Base-by-base conservation (phyloP, 2,888 invertebrate genomes). In the Euclidia mi region DNA sequence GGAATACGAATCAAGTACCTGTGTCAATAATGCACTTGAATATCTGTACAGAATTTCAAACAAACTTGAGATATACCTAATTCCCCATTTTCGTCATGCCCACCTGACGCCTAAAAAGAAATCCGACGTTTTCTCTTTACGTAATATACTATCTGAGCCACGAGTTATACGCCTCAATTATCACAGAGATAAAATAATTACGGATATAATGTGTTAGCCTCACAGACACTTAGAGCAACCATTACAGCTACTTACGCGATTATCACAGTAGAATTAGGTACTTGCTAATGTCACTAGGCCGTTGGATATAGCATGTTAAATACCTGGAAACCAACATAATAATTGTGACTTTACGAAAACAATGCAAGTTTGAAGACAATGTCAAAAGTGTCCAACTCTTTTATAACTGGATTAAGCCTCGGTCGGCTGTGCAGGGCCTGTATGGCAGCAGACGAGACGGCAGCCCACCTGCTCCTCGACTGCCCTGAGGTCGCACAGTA, bases 241-340 rank as follows among this genome's bases (percentile, higher is more conserved):
- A 57, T 73, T 59, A 59, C 59, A 59, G 56, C 65, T 70, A 65
- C 62, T 70, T 62, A 55, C 49, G 55, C 57, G 59, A 62, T 71
- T 70, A 70, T 70, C 56, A 55, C 61, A 49, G 49, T 31, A 45
- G 47, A 65, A 65, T 62, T 70, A 69, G 51, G 17, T 17, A 59
- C 58, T 73, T 52, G 47, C 34, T 62, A 65, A 73, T 57, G 53
- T 60, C 42, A 53, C 25, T 58, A 34, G 40, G 31, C 43, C 35
- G 9, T 46, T 3, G 45, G 15, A 46, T 42, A 38, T 41, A 42
- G 17, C 44, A 60, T 53, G 51, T 56, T 63, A 57, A 59, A 60
- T 46, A 55, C 45, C 43, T 25, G 29, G 18, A 12, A 46, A 34
- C 17, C 17, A 25, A 31, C 11, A 17, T 38, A 53, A 50, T 60